Conservation (phyloP, 2,888 invertebrate genomes). For the Heliconius charithonia region DNA sequence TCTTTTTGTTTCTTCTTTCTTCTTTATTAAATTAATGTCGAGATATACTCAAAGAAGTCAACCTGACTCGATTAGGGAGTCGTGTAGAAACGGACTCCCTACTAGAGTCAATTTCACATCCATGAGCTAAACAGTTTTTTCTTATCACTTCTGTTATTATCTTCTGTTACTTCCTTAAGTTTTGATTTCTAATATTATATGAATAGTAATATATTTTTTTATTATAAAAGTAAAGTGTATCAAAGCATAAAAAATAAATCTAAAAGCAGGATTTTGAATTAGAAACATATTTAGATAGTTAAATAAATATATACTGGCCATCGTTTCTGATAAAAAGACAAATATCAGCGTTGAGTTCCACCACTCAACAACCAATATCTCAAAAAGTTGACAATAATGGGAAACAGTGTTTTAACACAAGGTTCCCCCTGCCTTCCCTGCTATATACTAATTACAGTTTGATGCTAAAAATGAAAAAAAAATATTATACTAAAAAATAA, state of each 20-base stretch:
- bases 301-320: no score
- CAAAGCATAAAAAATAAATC: neutral
- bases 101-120: constrained; percentile 99
- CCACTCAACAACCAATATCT: neutral
- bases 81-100: constrained; percentile 96
- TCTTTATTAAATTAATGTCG: constrained; percentile 54
- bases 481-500: neutral
- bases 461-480: neutral
- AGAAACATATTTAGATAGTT: no score
- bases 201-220: neutral
- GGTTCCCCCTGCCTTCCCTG: neutral
- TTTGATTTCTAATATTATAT: neutral
- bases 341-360: neutral
- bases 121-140: constrained; percentile 81
- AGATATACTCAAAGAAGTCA: constrained; percentile 93
- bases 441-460: neutral
- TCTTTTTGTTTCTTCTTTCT: constrained; percentile 42
- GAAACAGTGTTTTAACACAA: neutral
- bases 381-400: no score
- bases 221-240: neutral
- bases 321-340: neutral
- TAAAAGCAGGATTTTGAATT: neutral
- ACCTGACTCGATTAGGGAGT: constrained; percentile 99
- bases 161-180: constrained; percentile 20
- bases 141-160: constrained; percentile 49